A percentile compares a stretch with the other conserved stretches of the same genome.
Evolutionary conservation across 2,113 vertebrate species (phyloP).

Genomic region (Butastur rufipennis): DNA sequence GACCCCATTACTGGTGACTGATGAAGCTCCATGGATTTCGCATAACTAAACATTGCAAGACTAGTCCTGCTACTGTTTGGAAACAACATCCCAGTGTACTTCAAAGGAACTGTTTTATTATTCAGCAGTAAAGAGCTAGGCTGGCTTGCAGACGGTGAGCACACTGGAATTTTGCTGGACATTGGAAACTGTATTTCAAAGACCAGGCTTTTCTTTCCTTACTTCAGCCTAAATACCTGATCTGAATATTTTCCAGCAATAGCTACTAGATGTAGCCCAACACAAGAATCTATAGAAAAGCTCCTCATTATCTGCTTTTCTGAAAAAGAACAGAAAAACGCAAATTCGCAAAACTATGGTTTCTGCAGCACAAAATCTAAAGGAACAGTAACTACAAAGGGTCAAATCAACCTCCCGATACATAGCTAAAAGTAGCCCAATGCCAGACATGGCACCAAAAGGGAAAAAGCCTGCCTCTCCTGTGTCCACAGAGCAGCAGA

Average conservation of each 20-base stretch:
- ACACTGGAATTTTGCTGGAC: neutral
- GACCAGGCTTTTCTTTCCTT: neutral
- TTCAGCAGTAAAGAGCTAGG: neutral
- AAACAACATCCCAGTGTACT: neutral
- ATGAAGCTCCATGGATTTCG: neutral
- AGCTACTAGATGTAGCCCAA: neutral
- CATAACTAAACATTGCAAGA: neutral
- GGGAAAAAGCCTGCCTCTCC: neutral
- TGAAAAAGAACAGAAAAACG: neutral
- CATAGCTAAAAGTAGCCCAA: neutral
- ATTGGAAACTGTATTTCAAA: neutral
- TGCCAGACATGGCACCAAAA: neutral
- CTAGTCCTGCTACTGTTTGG: neutral
- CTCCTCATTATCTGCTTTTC: neutral
- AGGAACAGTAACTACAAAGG: neutral
- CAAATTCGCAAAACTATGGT: neutral
- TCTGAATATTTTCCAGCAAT: neutral
- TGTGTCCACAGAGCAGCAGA: neutral
- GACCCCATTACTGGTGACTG: neutral
- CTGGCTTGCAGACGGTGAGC: neutral
- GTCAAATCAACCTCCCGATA: neutral
- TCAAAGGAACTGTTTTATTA: neutral
- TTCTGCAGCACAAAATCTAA: neutral
- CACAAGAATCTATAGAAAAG: neutral
- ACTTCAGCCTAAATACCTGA: neutral